phyloP scores from a whole-genome alignment of 2,113 vertebrate species.

The Coregonus clupeaformis region DNA sequence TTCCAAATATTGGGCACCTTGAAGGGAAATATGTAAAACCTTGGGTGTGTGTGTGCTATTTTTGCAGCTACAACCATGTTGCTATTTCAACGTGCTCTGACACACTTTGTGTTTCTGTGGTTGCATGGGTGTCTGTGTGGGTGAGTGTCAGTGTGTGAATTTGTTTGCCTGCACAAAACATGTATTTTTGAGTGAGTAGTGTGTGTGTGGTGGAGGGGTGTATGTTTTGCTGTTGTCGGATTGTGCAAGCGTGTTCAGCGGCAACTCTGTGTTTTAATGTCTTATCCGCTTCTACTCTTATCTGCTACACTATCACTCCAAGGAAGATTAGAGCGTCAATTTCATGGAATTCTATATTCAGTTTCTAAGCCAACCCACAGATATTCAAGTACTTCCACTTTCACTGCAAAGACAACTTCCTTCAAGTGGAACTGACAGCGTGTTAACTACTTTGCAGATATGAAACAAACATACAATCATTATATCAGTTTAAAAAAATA shows the following conservation, averaged over 20 bases:
- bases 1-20: no score
- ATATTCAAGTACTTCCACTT: not conserved
- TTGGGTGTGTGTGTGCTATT: not conserved
- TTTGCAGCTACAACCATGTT: not conserved
- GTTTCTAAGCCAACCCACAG: not conserved
- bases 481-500: no score
- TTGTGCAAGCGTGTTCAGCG: conserved; percentile 66
- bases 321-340: conserved; percentile 51
- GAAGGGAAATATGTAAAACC: no score
- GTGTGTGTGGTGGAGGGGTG: conserved; percentile 16
- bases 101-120: not conserved
- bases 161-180: conserved; percentile 2
- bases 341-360: conserved; percentile 58
- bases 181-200: not conserved
- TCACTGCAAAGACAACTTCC: not conserved
- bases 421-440: not conserved
- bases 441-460: no score
- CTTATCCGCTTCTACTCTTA: conserved; percentile 59
- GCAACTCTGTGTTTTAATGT: conserved; percentile 61
- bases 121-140: not conserved
- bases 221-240: conserved; percentile 57
- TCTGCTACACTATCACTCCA: conserved; percentile 49
- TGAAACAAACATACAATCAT: no score
- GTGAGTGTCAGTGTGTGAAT: not conserved
- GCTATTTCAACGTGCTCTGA: not conserved